Percentiles rank a stretch among this genome's conserved stretches.
These are phyloP conservation scores for Mirza zaza DNA, from an alignment of 2,113 vertebrate genomes.

Conservation along the genomic window DNA sequence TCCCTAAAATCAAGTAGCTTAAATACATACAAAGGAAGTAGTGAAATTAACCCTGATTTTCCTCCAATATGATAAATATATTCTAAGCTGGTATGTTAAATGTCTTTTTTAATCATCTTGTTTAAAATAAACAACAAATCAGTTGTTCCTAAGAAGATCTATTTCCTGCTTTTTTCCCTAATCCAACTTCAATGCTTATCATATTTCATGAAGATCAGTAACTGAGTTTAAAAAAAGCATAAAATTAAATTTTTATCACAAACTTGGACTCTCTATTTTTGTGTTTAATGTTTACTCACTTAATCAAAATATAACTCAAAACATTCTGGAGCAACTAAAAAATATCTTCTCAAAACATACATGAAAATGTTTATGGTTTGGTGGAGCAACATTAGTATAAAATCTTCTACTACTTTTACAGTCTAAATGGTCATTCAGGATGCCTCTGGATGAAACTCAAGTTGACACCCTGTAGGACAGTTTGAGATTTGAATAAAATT, in stretches of 20 bases:
- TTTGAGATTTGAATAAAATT: slow-evolving; percentile 24
- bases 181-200: slow-evolving; percentile 8
- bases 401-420: neutral
- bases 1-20: neutral
- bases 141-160: neutral
- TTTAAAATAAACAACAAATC: slow-evolving; percentile 32
- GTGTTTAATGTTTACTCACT: neutral
- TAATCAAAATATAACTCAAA: neutral
- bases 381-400: neutral
- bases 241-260: slow-evolving; percentile 24
- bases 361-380: neutral
- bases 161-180: slow-evolving; percentile 64
- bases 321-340: neutral
- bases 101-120: slow-evolving; percentile 54
- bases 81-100: neutral
- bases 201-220: neutral
- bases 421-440: neutral
- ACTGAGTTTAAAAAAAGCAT: neutral
- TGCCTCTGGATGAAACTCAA: slow-evolving; percentile 1
- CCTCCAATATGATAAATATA: neutral
- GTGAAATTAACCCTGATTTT: neutral
- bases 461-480: neutral
- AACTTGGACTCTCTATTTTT: neutral
- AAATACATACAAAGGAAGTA: neutral
- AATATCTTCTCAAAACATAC: neutral